Evolutionary conservation across 2,888 invertebrate genomes (phyloP).

Genomic region (Drosophila gaucha): DNA sequence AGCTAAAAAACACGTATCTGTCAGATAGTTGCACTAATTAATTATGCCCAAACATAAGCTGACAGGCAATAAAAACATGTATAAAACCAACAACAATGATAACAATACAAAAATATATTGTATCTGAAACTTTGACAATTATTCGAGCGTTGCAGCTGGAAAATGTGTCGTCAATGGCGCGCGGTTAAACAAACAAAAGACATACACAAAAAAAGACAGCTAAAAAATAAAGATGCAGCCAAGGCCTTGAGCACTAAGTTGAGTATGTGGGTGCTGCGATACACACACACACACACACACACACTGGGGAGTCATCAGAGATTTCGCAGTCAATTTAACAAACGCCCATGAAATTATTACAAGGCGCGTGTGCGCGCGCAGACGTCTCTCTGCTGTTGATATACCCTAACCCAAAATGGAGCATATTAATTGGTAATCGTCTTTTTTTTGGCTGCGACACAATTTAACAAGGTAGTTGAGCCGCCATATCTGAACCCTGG

Average conservation of each 20-base stretch:
- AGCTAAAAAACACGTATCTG: slow-evolving; percentile 45
- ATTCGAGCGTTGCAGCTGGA: slow-evolving; percentile 32
- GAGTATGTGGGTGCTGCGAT: slow-evolving; percentile 1
- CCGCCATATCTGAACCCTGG: slow-evolving; percentile 43
- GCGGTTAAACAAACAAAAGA: slow-evolving; percentile 64
- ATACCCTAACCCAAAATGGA: slow-evolving; percentile 28
- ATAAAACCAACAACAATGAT: slow-evolving; percentile 7
- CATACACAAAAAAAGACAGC: slow-evolving; percentile 23
- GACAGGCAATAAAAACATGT: slow-evolving; percentile 11
- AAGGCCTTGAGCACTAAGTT: slow-evolving; percentile 21
- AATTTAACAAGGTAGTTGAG: slow-evolving; percentile 55
- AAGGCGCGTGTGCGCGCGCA: slow-evolving; percentile 43
- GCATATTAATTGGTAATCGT: slow-evolving; percentile 66
- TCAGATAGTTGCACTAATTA: slow-evolving; percentile 35
- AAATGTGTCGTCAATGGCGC: slow-evolving; percentile 67
- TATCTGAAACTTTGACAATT: slow-evolving; percentile 6
- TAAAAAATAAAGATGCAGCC: slow-evolving; percentile 42
- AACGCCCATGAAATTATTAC: slow-evolving; percentile 65
- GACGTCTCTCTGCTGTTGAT: slow-evolving; percentile 3
- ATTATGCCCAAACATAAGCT: slow-evolving; percentile 20
- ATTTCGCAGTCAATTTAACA: slow-evolving; percentile 75
- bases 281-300: background rate
- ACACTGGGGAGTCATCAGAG: slow-evolving; percentile 29
- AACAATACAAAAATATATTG: slow-evolving; percentile 10
- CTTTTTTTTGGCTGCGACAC: slow-evolving; percentile 17